Evolutionary conservation across 2,797 vertebrate species (phyloP), one percentile per base, ranked within the genome.

Genomic region (Aplochiton taeniatus): DNA sequence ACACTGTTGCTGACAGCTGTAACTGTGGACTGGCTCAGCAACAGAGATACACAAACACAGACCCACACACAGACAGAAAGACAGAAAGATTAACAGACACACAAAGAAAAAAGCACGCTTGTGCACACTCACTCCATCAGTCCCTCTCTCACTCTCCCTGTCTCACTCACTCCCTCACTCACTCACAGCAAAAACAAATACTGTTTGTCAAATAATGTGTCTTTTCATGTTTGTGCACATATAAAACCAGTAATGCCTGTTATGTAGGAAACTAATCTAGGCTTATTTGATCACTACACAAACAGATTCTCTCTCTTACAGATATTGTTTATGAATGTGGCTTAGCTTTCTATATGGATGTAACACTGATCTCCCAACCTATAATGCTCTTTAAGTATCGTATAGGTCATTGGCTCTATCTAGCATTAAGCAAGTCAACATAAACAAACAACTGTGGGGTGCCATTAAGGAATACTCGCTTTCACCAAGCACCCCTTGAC

Each of bases 1-100:
- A 14, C 50, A 69, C 75, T 63, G 58, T 75, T 60, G 73, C 20
- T 81, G 72, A 81, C 85, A 85, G 80, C 79, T 85, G 81, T 61
- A 57, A 74, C 69, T 64, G 62, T 31, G 31, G 31, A 31, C 31
- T 6, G 31, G 31, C 6, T 6, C 31, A 31, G 31, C 31, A 31
- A 86, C 49, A 12, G n/a, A 19, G 4, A 11, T 17, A 55, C 42
- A 48, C 50, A 14, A 56, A 65, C 41, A 42, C 44, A 9, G 7
- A 8, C 13, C 9, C 20, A 41, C 56, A 43, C 18, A 49, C 53
- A 54, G 19, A 20, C 43, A 19, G 3, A 19, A 9, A 49, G 42
- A 31, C 41, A 56, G 1, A 18, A 31, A 49, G 31, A n/a, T n/a
- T n/a, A n/a, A 2, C 31, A 31, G 3, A 31, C 31, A 31, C 31